A percentile compares a stretch with the other conserved stretches of the same genome.
phyloP scores from a whole-genome alignment of 2,113 vertebrate genomes.

The Sula dactylatra region DNA sequence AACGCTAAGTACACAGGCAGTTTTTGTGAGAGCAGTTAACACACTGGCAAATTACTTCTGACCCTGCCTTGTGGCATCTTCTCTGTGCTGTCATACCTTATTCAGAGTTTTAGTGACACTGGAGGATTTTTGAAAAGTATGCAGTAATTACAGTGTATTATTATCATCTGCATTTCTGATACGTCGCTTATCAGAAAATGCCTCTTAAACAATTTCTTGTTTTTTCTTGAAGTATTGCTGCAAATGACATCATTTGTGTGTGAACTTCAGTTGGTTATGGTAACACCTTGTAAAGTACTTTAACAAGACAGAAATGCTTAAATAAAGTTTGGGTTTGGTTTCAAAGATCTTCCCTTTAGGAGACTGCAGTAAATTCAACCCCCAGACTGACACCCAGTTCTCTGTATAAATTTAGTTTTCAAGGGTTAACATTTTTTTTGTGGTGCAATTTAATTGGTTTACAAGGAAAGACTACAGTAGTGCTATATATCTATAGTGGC shows the following conservation, averaged over 20 bases:
- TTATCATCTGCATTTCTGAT: not conserved
- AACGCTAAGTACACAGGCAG: not conserved
- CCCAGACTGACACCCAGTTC: not conserved
- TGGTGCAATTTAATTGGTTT: slow-evolving; percentile 22
- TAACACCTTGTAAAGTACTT: slow-evolving; percentile 34
- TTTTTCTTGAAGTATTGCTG: not conserved
- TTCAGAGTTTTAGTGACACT: not conserved
- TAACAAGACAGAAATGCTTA: not conserved
- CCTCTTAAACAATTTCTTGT: not conserved
- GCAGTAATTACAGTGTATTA: not conserved
- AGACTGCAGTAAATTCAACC: not conserved
- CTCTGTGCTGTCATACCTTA: not conserved
- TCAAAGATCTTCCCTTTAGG: slow-evolving; percentile 25
- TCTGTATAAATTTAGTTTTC: slow-evolving; percentile 6
- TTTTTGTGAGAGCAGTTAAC: not conserved
- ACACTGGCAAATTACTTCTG: not conserved
- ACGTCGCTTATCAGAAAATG: not conserved
- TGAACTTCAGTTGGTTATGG: not conserved
- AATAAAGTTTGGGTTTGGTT: not conserved
- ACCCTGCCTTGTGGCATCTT: not conserved
- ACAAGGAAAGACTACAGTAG: not conserved
- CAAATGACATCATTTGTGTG: not conserved
- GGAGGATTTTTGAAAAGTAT: not conserved
- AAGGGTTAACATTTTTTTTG: not conserved
- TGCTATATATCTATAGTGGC: not conserved